Percentiles rank a stretch among this genome's conserved stretches.
Evolutionary conservation across 2,888 invertebrate species (phyloP).

Genomic region (Dryococelus australis): DNA sequence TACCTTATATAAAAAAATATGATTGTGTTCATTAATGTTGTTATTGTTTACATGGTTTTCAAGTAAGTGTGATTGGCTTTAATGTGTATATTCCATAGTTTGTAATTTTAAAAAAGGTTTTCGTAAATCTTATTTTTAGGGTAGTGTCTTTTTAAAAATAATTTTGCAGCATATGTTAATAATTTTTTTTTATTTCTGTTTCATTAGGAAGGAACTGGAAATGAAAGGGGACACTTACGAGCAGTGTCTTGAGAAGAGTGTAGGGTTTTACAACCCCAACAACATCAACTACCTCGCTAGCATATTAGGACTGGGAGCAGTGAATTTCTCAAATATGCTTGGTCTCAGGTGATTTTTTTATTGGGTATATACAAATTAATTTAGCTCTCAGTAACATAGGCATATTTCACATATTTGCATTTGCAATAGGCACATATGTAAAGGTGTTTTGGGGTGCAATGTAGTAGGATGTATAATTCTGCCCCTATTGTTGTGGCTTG

Average conservation of each 20-base stretch:
- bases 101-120: no score
- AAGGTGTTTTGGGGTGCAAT: no score
- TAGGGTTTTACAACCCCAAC: slow-evolving; percentile 90
- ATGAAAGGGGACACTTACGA: slow-evolving; percentile 82
- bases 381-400: background rate
- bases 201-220: slow-evolving; percentile 78
- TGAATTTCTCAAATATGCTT: slow-evolving; percentile 73
- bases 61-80: no score
- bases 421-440: background rate
- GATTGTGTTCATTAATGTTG: no score
- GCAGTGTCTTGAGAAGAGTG: slow-evolving; percentile 80
- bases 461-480: no score
- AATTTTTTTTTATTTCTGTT: background rate
- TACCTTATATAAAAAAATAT: no score
- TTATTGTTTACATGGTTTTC: no score
- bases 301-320: slow-evolving; percentile 74
- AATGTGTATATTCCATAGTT: no score
- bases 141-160: no score
- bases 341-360: slow-evolving; percentile 68
- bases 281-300: slow-evolving; percentile 83
- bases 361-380: slow-evolving; percentile 17
- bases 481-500: no score
- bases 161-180: background rate
- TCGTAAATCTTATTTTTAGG: no score
- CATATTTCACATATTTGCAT: background rate